Conservation (phyloP, 2,113 vertebrate species). For the Hippotragus niger region DNA sequence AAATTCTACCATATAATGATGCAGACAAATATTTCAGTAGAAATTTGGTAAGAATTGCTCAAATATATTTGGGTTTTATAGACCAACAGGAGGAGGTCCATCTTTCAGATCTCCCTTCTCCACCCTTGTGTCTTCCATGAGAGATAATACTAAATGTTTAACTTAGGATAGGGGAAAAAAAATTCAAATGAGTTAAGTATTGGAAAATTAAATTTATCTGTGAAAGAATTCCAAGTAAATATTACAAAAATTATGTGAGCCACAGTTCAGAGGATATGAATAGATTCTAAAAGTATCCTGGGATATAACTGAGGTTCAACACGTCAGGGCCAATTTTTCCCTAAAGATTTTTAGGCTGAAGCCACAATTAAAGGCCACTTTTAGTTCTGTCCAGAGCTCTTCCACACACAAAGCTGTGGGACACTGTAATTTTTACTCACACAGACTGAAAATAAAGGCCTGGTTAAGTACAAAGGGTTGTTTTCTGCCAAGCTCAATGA, state of each 20-base stretch:
- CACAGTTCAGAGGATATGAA: conserved; percentile 52
- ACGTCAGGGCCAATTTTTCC: conserved; percentile 66
- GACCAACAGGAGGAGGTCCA: not conserved
- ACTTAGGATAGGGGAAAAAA: not conserved
- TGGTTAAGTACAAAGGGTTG: conserved; percentile 76
- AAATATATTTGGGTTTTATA: not conserved
- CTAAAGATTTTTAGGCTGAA: conserved; percentile 64
- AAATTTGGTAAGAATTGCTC: not conserved
- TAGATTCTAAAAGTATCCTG: conserved; percentile 73
- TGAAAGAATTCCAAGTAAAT: conserved; percentile 48
- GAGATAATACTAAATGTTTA: conserved; percentile 4
- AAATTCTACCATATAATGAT: not conserved
- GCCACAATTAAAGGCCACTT: conserved; percentile 76
- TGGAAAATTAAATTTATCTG: conserved; percentile 30
- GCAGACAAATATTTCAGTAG: not conserved
- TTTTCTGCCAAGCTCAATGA: conserved; percentile 60
- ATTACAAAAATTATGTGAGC: conserved; percentile 43
- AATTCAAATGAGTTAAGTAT: conserved; percentile 31
- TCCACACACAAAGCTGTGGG: conserved; percentile 65
- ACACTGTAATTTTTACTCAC: conserved; percentile 70
- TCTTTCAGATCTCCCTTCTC: not conserved
- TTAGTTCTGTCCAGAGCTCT: conserved; percentile 59
- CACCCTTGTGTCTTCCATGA: not conserved
- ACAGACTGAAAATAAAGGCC: conserved; percentile 74
- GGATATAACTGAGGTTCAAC: conserved; percentile 66